A percentile compares a stretch with the other conserved stretches of the same genome.
phyloP scores from a whole-genome alignment of 2,797 vertebrate genomes.

The Centroberyx gerrardi region DNA sequence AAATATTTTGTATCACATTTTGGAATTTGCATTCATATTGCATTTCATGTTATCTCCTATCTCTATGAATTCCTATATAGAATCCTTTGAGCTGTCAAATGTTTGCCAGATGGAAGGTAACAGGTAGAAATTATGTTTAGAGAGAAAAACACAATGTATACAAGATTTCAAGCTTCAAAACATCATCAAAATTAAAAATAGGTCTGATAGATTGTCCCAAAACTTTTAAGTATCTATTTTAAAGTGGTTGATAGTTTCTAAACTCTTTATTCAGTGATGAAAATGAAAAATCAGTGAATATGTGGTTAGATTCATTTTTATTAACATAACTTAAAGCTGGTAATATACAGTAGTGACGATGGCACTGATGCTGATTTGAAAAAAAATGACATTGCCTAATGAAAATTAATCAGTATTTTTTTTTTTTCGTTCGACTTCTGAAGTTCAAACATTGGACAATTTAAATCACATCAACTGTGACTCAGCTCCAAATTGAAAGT shows the following conservation, averaged over 20 bases:
- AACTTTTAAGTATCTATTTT: not conserved
- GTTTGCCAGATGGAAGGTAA: not conserved
- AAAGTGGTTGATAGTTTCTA: not conserved
- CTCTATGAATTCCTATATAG: not conserved
- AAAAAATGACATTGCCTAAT: conserved; percentile 24
- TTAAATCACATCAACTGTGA: conserved; percentile 67
- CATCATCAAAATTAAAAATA: not conserved
- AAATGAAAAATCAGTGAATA: not conserved
- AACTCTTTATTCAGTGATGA: not conserved
- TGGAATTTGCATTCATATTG: not conserved
- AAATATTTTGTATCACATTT: not conserved
- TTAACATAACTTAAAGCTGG: conserved; percentile 26
- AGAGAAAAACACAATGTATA: not conserved
- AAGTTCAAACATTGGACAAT: conserved; percentile 58
- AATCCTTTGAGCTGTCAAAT: not conserved
- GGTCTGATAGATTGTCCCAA: not conserved
- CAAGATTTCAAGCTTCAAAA: not conserved
- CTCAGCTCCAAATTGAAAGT: conserved; percentile 65
- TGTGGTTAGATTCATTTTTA: conserved; percentile 6
- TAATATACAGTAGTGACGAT: not conserved
- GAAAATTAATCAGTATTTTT: conserved; percentile 19
- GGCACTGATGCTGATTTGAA: not conserved
- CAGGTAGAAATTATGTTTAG: not conserved
- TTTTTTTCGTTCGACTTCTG: conserved; percentile 40
- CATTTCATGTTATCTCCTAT: not conserved